Conservation (phyloP, 2,797 vertebrate genomes). For the Monodelphis domestica region DNA sequence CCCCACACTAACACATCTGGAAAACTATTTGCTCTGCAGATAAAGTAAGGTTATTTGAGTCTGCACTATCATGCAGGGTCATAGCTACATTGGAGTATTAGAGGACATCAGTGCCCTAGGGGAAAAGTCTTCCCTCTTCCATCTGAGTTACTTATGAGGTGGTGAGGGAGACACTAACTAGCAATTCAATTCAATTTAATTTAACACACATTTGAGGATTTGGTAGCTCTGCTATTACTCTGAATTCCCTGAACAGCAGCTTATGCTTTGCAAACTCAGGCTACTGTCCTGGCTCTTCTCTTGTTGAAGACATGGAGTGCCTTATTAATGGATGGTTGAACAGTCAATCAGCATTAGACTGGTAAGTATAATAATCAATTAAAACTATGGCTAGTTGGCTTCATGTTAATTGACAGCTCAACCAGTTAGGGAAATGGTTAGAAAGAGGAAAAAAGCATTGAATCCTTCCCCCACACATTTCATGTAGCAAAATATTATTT, state of each 20-base stretch:
- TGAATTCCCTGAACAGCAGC: background rate
- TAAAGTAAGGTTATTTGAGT: constrained; percentile 35
- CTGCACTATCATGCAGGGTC: constrained; percentile 49
- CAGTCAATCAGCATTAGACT: background rate
- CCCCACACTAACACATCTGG: constrained; percentile 72
- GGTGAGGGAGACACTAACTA: background rate
- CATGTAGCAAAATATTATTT: background rate
- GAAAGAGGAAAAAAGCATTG: background rate
- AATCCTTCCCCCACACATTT: background rate
- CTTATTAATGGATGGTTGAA: background rate
- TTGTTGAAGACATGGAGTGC: background rate
- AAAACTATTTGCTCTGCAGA: constrained; percentile 56
- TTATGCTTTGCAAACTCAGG: background rate
- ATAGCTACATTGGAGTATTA: background rate
- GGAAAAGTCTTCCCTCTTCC: background rate
- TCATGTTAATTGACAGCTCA: background rate
- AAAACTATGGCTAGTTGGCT: background rate
- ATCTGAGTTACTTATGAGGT: background rate
- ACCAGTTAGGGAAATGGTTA: background rate
- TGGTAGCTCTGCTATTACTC: background rate
- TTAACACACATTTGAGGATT: background rate
- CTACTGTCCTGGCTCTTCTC: background rate
- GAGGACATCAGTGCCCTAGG: background rate
- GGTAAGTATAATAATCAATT: background rate
- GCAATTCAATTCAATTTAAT: background rate